Base-by-base conservation (phyloP, 2,113 vertebrate species). In the Speoplatyrhinus poulsoni region DNA sequence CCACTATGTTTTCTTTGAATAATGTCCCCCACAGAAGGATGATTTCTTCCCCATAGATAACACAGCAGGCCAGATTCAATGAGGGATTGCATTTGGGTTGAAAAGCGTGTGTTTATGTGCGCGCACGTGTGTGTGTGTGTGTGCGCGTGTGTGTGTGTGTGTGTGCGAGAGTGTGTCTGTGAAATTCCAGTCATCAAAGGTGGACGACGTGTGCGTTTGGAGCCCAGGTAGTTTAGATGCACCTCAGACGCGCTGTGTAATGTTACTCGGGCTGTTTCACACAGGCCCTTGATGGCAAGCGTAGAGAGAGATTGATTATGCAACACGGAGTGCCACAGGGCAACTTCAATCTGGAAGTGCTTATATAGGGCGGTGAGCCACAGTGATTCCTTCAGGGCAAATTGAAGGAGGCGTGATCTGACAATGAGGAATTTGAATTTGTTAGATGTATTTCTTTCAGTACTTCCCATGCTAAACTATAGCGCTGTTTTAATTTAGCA, bases 311-410 rank as follows among this genome's bases (percentile, higher is more conserved):
- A 90, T 91, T 91, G 87, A 89, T 91, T 88, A 90, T 89, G 90
- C 90, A 91, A 90, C 84, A 76, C 78, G 73, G 62, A 86, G 81
- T 85, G 90, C 90, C 88, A 88, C 88, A 83, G 88, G 90, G 90
- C 88, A 88, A 80, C 82, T 88, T 67, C 87, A 91, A 88, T 91
- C 90, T 91, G 90, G 90, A 91, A 91, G 76, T 83, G 86, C 83
- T 91, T 91, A 89, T 66, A 80, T 77, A 80, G 79, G 12, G 69
- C 79, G 72, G 50, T 63, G 9, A 86, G 77, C 82, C 83, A 64
- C 82, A 32, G 59, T 82, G 83, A 87, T 79, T 79, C 75, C 87
- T 87, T 16, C 50, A 60, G 87, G 90, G 72, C 80, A 87, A 86
- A 89, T 86, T 87, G 82, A 77, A 87, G 83, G 84, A 87, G 90